These are phyloP conservation scores for Parauchenoglanis punctatus DNA, from an alignment of 2,797 vertebrate genomes.

Conservation along the genomic window DNA sequence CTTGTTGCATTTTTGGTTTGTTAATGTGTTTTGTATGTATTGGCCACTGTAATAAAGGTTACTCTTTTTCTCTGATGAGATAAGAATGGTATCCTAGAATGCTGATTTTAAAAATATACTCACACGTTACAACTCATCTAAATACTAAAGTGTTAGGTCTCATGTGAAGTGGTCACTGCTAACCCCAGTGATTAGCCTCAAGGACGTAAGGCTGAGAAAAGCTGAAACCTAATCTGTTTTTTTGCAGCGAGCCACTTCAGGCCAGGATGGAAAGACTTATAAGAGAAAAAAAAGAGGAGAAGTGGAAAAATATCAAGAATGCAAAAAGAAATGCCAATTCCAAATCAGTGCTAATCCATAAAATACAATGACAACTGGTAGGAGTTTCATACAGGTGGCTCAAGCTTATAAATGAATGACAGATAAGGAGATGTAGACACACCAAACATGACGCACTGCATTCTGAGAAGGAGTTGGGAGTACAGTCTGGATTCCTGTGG, in stretches of 20 bases:
- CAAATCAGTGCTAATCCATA: conserved; percentile 72
- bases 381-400: conserved; percentile 17
- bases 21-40: neutral
- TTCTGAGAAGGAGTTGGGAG: conserved; percentile 35
- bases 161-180: neutral
- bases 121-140: neutral
- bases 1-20: neutral
- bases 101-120: neutral
- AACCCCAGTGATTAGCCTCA: conserved; percentile 12
- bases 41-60: neutral
- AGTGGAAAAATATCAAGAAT: conserved; percentile 56
- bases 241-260: conserved; percentile 21
- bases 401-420: conserved; percentile 41
- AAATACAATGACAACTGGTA: conserved; percentile 69
- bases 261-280: conserved; percentile 18
- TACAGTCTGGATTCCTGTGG: conserved; percentile 35
- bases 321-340: conserved; percentile 70
- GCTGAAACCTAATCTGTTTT: conserved; percentile 34
- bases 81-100: neutral
- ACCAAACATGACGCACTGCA: conserved; percentile 46
- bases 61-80: neutral
- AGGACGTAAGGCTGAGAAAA: conserved; percentile 15
- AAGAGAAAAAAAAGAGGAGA: conserved; percentile 35
- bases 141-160: neutral
- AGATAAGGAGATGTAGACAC: conserved; percentile 33